Percentiles rank a stretch among this genome's conserved stretches.
Evolutionary conservation across 2,797 vertebrate genomes (phyloP).

Genomic region (Sphenopsis melanotis): DNA sequence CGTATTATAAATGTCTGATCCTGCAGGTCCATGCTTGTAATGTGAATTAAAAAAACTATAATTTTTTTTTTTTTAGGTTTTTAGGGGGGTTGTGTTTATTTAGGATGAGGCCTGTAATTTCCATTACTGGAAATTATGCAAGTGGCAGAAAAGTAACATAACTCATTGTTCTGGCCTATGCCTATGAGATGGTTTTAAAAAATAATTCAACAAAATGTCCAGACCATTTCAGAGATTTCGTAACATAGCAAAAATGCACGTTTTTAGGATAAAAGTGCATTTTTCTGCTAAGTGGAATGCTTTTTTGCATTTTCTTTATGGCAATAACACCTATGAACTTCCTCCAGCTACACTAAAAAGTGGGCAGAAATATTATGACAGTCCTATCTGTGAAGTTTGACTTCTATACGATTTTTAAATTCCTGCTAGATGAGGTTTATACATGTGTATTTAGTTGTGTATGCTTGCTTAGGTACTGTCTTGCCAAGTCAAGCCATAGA

Average conservation of each 20-base stretch:
- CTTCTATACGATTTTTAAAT: background rate
- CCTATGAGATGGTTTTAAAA: background rate
- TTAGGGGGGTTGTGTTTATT: background rate
- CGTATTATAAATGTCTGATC: background rate
- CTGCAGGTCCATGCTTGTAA: background rate
- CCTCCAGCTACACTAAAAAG: background rate
- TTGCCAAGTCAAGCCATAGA: background rate
- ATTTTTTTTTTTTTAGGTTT: background rate
- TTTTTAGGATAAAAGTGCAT: background rate
- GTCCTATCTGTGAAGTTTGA: background rate
- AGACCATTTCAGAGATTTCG: background rate
- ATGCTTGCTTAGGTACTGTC: background rate
- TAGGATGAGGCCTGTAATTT: background rate
- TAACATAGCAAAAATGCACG: background rate
- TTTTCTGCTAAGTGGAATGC: background rate
- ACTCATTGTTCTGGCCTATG: background rate
- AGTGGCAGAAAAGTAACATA: background rate
- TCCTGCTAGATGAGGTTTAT: background rate
- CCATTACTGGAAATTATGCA: background rate
- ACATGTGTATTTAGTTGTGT: background rate
- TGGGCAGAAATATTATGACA: background rate
- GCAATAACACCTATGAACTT: background rate
- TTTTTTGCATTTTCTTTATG: background rate
- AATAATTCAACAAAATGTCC: background rate
- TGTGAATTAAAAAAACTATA: background rate